phyloP scores from a whole-genome alignment of 92 coral and sea anemone species.

The Phenganax subtilis region DNA sequence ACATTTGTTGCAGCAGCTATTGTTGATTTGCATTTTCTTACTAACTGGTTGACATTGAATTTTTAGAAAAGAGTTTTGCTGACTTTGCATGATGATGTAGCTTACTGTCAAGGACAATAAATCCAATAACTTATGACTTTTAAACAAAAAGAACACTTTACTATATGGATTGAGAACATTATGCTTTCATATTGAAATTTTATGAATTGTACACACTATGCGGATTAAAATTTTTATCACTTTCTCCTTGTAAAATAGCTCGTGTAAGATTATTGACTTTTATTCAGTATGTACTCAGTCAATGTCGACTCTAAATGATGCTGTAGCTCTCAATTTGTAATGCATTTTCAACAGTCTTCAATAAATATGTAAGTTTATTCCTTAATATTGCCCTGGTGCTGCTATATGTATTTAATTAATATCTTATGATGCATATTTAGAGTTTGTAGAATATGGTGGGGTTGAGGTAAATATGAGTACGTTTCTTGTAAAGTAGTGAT shows the following conservation, averaged over 20 bases:
- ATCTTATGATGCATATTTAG: no score
- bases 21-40: neutral
- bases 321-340: neutral
- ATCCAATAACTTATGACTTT: neutral
- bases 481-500: neutral
- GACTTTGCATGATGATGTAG: constrained; percentile 13
- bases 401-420: no score
- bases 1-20: neutral
- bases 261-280: neutral
- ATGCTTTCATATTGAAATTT: constrained; percentile 4
- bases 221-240: neutral
- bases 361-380: no score
- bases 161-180: neutral
- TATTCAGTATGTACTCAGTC: neutral
- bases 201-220: neutral
- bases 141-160: neutral
- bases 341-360: no score
- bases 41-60: neutral
- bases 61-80: constrained; percentile 37
- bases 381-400: no score
- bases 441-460: no score
- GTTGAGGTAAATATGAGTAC: no score
- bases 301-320: neutral
- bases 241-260: neutral
- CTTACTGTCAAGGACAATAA: constrained; percentile 5